These are phyloP conservation scores for Hymenochirus boettgeri DNA, from an alignment of 2,113 vertebrate genomes.

Conservation along the genomic window DNA sequence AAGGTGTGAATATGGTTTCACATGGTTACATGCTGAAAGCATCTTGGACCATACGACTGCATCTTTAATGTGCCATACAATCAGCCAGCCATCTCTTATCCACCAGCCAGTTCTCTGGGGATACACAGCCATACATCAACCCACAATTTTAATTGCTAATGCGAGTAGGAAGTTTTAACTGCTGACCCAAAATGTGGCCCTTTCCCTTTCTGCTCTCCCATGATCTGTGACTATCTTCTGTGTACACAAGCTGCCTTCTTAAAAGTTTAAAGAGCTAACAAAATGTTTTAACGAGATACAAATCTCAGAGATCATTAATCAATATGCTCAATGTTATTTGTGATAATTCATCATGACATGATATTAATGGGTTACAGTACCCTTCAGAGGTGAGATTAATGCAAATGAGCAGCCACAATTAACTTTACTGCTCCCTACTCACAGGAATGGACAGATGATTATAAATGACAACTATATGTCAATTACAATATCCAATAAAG, in stretches of 20 bases:
- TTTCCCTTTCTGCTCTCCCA: slow-evolving; percentile 45
- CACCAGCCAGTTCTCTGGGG: neutral
- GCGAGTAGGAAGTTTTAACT: slow-evolving; percentile 44
- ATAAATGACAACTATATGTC: slow-evolving; percentile 90
- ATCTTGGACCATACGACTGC: slow-evolving; percentile 11
- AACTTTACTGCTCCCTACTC: slow-evolving; percentile 85
- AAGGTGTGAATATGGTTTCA: neutral
- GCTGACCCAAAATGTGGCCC: slow-evolving; percentile 42
- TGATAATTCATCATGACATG: slow-evolving; percentile 92
- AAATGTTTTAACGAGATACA: slow-evolving; percentile 81
- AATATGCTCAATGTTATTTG: slow-evolving; percentile 90
- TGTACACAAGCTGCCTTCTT: slow-evolving; percentile 57
- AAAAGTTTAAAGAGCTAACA: slow-evolving; percentile 80
- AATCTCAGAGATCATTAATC: slow-evolving; percentile 87
- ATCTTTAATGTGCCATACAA: slow-evolving; percentile 22
- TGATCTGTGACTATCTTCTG: slow-evolving; percentile 49
- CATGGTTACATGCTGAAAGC: slow-evolving; percentile 9
- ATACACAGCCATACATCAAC: slow-evolving; percentile 39
- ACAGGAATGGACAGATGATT: slow-evolving; percentile 83
- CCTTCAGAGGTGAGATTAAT: slow-evolving; percentile 92
- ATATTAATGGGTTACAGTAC: slow-evolving; percentile 90
- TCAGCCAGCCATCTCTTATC: slow-evolving; percentile 7
- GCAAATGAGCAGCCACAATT: slow-evolving; percentile 91
- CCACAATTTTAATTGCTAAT: slow-evolving; percentile 51
- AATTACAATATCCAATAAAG: slow-evolving; percentile 86